Evolutionary conservation across 1,140 invertebrate species (phyloP).

Genomic region (Zaprionus gabonicus): DNA sequence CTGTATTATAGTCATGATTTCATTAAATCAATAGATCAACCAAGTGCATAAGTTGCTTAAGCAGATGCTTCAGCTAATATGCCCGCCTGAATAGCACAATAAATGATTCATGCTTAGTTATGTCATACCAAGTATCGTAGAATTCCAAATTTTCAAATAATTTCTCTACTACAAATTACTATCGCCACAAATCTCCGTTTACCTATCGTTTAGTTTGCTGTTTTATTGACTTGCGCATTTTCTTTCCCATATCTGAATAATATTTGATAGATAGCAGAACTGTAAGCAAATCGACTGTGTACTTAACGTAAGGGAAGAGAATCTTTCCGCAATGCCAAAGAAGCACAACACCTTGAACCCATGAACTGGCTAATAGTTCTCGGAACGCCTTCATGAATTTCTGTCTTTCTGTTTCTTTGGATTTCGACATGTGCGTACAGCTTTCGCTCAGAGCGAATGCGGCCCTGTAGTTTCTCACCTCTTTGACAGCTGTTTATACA

Average conservation of each 20-base stretch:
- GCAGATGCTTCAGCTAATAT: neutral
- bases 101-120: neutral
- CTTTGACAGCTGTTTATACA: conserved; percentile 34
- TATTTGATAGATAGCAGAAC: neutral
- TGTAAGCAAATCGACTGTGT: neutral
- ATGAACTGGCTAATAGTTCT: neutral
- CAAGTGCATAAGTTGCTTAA: neutral
- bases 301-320: neutral
- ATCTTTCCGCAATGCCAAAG: neutral
- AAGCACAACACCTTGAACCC: neutral
- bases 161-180: neutral
- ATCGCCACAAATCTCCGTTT: no score
- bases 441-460: conserved; percentile 29
- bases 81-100: neutral
- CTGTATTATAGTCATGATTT: no score
- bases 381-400: conserved; percentile 1
- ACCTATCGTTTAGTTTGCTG: neutral
- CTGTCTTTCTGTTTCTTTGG: neutral
- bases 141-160: neutral
- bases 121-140: conserved; percentile 1
- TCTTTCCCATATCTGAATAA: neutral
- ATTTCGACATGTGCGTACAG: conserved; percentile 27
- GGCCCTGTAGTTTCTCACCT: conserved; percentile 14
- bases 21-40: neutral
- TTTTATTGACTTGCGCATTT: no score